Evolutionary conservation across 2,888 invertebrate genomes (phyloP), one percentile per base, ranked within the genome.

Genomic region (Pristionchus arcanus): DNA sequence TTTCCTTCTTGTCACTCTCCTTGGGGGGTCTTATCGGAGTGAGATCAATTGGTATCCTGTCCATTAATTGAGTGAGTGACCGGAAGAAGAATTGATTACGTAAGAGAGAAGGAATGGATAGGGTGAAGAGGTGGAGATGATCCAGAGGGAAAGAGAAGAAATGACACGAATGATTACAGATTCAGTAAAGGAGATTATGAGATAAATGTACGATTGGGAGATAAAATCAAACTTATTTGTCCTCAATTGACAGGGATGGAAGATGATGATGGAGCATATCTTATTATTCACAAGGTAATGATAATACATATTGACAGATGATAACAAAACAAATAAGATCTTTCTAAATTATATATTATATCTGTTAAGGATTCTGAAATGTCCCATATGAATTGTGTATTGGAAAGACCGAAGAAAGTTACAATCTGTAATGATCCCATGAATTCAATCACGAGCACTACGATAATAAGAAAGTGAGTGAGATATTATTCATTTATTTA

Each of bases 331-430:
- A 42, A 77, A 34, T 37, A 34, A 0, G 31, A 15, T n/a, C n/a
- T n/a, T n/a, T n/a, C n/a, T n/a, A 9, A 31, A 15, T 37, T 34
- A 77, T 21, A 15, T 25, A n/a, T 34, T 1, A 16, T 21, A n/a
- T 49, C 21, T 83, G 25, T 53, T 83, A 11, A 87, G 87, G 87
- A 28, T n/a, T 87, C 87, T 1, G 87, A 87, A 42, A 37, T 87
- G 42, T 25, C 87, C 9, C 49, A 66, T 19, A 66, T 68, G 42
- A 68, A 87, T 28, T 87, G 87, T 87, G 21, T 87, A 25, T n/a
- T 87, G 42, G 87, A 87, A n/a, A n/a, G 5, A 21, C 49, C 87
- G 13, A 34, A n/a, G 15, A 19, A 42, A 42, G 19, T 87, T 19
- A 19, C 31, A 19, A 68, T 37, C 3, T 87, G 87, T 42, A 42